Base-by-base conservation (phyloP, 2,113 vertebrate genomes). In the Henicopernis longicauda region DNA sequence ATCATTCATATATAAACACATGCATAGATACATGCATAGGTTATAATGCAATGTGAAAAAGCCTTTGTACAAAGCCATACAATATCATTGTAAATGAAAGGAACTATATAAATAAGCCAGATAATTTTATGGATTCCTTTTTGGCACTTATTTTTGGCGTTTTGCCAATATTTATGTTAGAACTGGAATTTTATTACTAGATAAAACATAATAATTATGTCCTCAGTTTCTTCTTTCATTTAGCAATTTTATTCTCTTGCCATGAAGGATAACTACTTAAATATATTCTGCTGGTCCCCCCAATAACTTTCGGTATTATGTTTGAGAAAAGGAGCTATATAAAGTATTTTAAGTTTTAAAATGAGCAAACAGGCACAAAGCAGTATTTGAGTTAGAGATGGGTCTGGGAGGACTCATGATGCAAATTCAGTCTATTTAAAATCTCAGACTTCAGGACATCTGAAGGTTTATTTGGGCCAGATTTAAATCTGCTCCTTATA, bases 21-120 rank as follows among this genome's bases (percentile, higher is more conserved):
- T 0, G 4, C 16, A 31, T 29, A 5, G 7, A 6, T 58, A 22
- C 11, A 38, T 22, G 27, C 11, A 10, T 20, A 47, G 6, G 7
- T 70, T 67, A 17, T 40, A n/a, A 50, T 63, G 16, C 14, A 42
- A 5, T 42, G 25, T 65, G 54, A 49, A 81, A 91, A 80, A 71
- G 6, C 17, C n/a, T n/a, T 80, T n/a, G 7, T 55, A 40, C 21
- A 32, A 54, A 80, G 16, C 47, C 83, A n/a, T 40, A 7, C 8
- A 45, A 9, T 40, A 40, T 7, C 15, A 10, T 15, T 63, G 15
- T 27, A 77, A 89, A 47, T 3, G 5, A 65, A 65, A 83, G 26
- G 5, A 63, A 47, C 32, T 42, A 18, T 8, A 44, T 59, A 3
- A 45, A 81, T 26, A 70, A 70, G 6, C 26, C 38, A 59, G 18